Evolutionary conservation across 2,113 vertebrate species (phyloP), one percentile per base, ranked within the genome.

Genomic region (Channa maculata): DNA sequence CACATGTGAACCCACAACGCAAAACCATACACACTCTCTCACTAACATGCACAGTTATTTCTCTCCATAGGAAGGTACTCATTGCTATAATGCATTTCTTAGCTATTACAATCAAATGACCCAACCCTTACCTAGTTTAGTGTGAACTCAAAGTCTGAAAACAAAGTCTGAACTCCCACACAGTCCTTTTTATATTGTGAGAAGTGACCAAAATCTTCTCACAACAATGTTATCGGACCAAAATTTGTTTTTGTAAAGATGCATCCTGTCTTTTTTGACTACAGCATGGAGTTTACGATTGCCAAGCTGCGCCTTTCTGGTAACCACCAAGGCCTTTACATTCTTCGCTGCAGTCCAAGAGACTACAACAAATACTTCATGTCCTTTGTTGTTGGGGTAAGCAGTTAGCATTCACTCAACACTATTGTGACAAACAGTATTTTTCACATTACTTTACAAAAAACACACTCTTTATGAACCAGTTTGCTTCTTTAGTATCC

Each of bases 281-380:
- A 63, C 86, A 99, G 98, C 84, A 96, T 98, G 95, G 98, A 99
- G 88, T 98, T 97, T 66, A 96, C 96, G 12, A 94, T 96, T 67
- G 94, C 77, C 80, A 98, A 98, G 62, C 90, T 99, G 88, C 96
- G 95, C 80, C 96, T 93, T 76, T 94, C 93, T 0, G 96, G 97
- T n/a, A 96, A 96, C 92, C 94, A 96, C 65, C 95, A 93, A 75
- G 98, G 98, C 64, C 89, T 96, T 51, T 99, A 97, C 60, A 95
- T 99, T 72, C 96, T 99, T 68, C 96, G 97, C 38, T 96, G 96
- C 89, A 98, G 97, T 86, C 96, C 98, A 66, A 97, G 96, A 85
- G 97, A 99, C 67, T 98, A 97, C 59, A 95, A 97, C 89, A 97
- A 96, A 57, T 99, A 96, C 88, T 99, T 98, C 85, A 95, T 99